Conservation (phyloP, 1,140 invertebrate species). For the Plutomurus gul region DNA sequence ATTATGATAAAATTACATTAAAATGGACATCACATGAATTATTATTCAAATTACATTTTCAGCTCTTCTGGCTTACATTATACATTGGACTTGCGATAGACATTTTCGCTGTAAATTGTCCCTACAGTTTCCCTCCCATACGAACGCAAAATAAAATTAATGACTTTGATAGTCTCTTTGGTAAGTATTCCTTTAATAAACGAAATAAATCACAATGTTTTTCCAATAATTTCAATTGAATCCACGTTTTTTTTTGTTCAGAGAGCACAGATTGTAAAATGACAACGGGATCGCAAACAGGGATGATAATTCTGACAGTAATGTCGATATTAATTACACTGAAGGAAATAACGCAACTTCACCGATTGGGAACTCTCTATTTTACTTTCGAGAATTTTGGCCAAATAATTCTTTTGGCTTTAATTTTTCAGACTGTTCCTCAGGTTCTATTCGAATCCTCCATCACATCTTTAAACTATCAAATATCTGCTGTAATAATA, state of each 20-base stretch:
- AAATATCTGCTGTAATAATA: not conserved
- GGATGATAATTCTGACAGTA: not conserved
- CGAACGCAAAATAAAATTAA: not conserved
- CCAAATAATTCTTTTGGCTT: not conserved
- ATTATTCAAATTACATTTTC: not conserved
- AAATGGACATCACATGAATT: not conserved
- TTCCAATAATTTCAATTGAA: too few relatives aligned
- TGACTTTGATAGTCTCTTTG: not conserved
- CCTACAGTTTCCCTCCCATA: not conserved
- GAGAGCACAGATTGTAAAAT: not conserved
- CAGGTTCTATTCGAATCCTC: not conserved
- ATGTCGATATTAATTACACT: not conserved
- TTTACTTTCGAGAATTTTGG: slow-evolving; percentile 36
- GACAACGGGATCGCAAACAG: not conserved
- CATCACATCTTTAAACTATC: not conserved
- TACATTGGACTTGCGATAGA: not conserved
- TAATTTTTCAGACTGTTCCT: slow-evolving; percentile 34
- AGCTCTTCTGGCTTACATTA: not conserved
- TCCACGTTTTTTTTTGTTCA: too few relatives aligned
- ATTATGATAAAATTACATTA: not conserved
- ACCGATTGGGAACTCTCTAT: slow-evolving; percentile 19
- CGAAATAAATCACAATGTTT: too few relatives aligned
- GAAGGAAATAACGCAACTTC: slow-evolving; percentile 15
- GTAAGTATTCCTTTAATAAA: not conserved
- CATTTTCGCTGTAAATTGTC: slow-evolving; percentile 31